Evolutionary conservation across 2,797 vertebrate genomes (phyloP), one percentile per base, ranked within the genome.

Genomic region (Propithecus deckenii): DNA sequence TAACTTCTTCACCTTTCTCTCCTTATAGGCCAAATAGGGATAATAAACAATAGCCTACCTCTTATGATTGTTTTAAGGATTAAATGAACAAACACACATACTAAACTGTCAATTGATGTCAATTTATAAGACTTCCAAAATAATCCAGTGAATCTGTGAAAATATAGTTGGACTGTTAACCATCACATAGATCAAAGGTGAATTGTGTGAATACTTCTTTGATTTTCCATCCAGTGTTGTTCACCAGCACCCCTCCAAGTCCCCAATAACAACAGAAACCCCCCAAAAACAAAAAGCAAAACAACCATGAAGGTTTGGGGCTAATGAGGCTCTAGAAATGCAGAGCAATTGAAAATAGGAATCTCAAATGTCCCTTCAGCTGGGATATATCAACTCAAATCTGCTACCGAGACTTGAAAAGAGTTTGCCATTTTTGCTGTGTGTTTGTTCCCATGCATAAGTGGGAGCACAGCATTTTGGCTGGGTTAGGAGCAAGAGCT

Each of bases 401-500:
- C 38, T 7, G 63, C 15, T 41, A 59, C 11, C 28, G 11, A 61
- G 52, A 59, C 41, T 86, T 89, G n/a, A 59, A 69, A 92, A 80
- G 18, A 61, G 0, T 71, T 12, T 63, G 32, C 10, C 18, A 38
- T 8, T 89, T 93, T 67, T 89, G 17, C 28, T 72, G 4, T 75
- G 46, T 30, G 9, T 76, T 38, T 71, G 61, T 28, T 46, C 17
- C 28, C 4, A 20, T 25, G 35, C 5, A 2, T 41, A 32, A 67
- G 59, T 95, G 72, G 14, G 23, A 38, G 0, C 81, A 17, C 14
- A 11, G 63, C 13, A 13, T 80, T 91, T 1, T 78, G 63, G 7
- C 86, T 89, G 67, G 22, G 41, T 79, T 83, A 41, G 93, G 88
- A 90, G 93, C 11, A 72, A 96, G 86, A 96, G 72, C 46, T 96